Conservation (phyloP, 2,113 vertebrate species). For the Pomatostomus ruficeps region DNA sequence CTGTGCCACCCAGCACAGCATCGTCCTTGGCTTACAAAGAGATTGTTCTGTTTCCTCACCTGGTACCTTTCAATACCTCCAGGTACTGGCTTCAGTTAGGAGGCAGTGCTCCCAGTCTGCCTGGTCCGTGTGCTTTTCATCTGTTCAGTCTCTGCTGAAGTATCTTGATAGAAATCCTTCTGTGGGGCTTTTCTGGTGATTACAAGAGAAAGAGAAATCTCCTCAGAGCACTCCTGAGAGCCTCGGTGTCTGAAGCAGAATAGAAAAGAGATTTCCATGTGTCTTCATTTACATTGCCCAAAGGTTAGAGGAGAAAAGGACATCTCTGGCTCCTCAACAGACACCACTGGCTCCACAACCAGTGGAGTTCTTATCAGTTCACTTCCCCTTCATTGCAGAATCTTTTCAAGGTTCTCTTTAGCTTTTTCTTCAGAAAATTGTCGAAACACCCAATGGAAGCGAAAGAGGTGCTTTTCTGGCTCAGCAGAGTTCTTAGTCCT, state of each 20-base stretch:
- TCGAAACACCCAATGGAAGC: neutral
- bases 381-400: neutral
- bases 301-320: neutral
- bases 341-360: neutral
- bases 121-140: neutral
- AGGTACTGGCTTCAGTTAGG: neutral
- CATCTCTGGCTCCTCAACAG: neutral
- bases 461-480: neutral
- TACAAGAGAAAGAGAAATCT: neutral
- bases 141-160: neutral
- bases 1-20: neutral
- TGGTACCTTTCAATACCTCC: neutral
- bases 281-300: neutral
- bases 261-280: neutral
- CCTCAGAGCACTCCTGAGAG: neutral
- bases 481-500: neutral
- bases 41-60: neutral
- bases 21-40: neutral
- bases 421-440: neutral
- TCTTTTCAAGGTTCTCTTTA: neutral
- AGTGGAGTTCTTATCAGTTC: neutral
- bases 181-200: neutral
- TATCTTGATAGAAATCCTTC: neutral
- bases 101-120: neutral
- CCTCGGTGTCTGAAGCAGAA: neutral